A percentile compares a stretch with the other conserved stretches of the same genome.
phyloP scores from a whole-genome alignment of 2,113 vertebrate species.

The Phycodurus eques region DNA sequence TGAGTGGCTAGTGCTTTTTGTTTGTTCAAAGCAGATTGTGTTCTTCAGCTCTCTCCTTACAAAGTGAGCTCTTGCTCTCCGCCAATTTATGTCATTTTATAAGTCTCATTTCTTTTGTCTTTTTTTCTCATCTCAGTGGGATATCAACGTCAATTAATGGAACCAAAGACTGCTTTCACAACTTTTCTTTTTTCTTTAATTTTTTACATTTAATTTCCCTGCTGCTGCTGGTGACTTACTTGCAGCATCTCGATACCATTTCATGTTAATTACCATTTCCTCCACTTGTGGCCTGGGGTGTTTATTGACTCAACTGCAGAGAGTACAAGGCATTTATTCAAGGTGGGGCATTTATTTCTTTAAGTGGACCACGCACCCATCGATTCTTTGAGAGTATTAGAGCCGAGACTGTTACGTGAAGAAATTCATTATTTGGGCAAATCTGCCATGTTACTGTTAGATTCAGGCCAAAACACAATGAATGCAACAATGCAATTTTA shows the following conservation, averaged over 20 bases:
- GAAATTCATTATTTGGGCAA: not conserved
- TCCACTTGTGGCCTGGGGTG: not conserved
- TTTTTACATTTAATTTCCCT: not conserved
- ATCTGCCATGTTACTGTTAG: not conserved
- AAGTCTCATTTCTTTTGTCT: constrained; percentile 10
- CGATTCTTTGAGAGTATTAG: not conserved
- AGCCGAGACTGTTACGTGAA: not conserved
- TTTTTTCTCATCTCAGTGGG: constrained; percentile 1
- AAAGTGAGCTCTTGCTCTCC: not conserved
- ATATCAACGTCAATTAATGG: not conserved
- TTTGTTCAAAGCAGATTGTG: not conserved
- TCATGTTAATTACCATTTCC: not conserved
- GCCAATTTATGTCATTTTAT: constrained; percentile 14
- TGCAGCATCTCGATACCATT: not conserved
- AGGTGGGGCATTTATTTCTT: not conserved
- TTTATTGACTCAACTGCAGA: constrained; percentile 2
- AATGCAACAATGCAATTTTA: not conserved
- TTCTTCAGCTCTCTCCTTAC: constrained; percentile 14
- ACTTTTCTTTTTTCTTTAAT: not conserved
- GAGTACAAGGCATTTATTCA: not conserved
- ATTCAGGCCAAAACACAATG: not conserved
- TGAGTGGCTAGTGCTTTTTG: not conserved
- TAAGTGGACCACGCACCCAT: not conserved
- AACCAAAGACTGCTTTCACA: not conserved
- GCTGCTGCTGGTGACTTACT: not conserved